phyloP scores from a whole-genome alignment of 2,888 invertebrate genomes.

The Andricus quercusramuli region DNA sequence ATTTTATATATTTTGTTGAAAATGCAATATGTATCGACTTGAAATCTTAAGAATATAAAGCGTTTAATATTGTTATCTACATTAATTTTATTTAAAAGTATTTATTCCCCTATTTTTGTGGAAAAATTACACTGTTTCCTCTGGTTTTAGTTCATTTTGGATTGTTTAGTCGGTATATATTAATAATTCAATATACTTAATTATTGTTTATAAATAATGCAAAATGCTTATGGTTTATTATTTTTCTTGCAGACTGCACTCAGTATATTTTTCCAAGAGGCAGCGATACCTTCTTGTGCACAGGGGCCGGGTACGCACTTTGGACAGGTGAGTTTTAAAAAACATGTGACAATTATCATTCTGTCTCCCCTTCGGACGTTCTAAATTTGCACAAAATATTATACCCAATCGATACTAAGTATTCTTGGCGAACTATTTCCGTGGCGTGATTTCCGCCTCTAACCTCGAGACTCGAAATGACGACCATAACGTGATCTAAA shows the following conservation, averaged over 20 bases:
- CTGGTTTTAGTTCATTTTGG: too few species aligned
- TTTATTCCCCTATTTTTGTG: too few species aligned
- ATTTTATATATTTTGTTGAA: too few species aligned
- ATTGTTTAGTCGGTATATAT: too few species aligned
- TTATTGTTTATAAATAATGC: not conserved
- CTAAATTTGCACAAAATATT: not conserved
- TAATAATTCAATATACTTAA: too few species aligned
- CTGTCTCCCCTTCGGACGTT: not conserved
- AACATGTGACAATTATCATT: not conserved
- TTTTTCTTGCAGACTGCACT: conserved; percentile 88
- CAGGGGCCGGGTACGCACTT: conserved; percentile 89
- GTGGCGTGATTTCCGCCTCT: conserved; percentile 32
- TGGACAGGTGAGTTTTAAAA: conserved; percentile 84
- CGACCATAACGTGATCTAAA: conserved; percentile 21
- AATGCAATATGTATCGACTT: too few species aligned
- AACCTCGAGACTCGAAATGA: conserved; percentile 18
- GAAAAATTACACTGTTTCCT: too few species aligned
- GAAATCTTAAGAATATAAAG: too few species aligned
- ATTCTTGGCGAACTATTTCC: conserved; percentile 24
- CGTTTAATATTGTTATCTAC: too few species aligned
- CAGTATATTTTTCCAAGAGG: conserved; percentile 97
- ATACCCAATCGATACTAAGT: conserved; percentile 1
- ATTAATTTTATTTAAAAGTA: too few species aligned
- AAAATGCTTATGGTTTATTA: not conserved
- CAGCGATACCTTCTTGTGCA: conserved; percentile 89